Evolutionary conservation across 2,113 vertebrate genomes (phyloP).

Genomic region (Bucco capensis): DNA sequence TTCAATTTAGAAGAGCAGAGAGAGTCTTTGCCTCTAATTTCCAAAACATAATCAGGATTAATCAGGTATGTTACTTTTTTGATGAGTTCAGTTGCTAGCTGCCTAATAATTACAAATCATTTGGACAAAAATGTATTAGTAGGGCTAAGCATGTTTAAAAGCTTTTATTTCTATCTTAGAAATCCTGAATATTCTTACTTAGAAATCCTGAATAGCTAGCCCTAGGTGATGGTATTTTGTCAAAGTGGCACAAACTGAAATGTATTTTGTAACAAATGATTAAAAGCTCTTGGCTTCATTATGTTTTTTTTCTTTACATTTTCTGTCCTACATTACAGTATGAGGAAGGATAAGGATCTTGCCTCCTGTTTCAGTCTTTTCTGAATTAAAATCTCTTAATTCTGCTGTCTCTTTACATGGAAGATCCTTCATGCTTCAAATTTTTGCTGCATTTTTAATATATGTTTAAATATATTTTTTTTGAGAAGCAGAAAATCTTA

Average conservation of each 20-base stretch:
- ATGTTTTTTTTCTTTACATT: not conserved
- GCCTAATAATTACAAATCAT: not conserved
- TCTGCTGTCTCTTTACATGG: not conserved
- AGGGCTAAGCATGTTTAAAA: not conserved
- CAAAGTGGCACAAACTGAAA: not conserved
- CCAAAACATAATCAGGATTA: not conserved
- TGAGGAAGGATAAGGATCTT: not conserved
- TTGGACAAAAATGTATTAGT: not conserved
- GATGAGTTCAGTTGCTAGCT: not conserved
- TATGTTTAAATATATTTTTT: not conserved
- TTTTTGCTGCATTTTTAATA: not conserved
- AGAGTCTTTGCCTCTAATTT: not conserved
- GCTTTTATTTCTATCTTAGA: not conserved
- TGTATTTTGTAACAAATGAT: not conserved
- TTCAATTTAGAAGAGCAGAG: not conserved
- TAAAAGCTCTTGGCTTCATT: not conserved
- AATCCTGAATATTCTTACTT: not conserved
- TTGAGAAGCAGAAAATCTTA: not conserved
- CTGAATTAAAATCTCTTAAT: not conserved
- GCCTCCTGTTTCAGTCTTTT: not conserved
- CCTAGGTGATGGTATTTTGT: not conserved
- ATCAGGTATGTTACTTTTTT: not conserved
- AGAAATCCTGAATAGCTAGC: no score
- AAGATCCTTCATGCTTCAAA: not conserved
- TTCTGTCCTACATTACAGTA: not conserved